phyloP scores from a whole-genome alignment of 1,140 invertebrate genomes.

The Diuraphis noxia region DNA sequence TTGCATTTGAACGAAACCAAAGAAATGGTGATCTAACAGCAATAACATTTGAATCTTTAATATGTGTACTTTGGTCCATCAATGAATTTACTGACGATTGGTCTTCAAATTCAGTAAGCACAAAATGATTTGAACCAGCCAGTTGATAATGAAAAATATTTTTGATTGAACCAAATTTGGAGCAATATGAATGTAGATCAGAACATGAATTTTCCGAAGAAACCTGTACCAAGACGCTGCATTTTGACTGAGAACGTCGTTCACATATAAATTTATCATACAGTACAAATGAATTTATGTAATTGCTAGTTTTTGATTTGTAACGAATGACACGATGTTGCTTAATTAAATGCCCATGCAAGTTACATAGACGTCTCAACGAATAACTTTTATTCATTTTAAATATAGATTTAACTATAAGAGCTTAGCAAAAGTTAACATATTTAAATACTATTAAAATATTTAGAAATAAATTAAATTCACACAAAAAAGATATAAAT shows the following conservation, averaged over 20 bases:
- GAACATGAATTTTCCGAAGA: slow-evolving; percentile 58
- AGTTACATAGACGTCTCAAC: not conserved
- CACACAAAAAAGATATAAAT: not conserved
- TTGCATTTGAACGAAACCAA: slow-evolving; percentile 57
- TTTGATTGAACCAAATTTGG: slow-evolving; percentile 58
- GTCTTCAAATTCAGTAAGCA: slow-evolving; percentile 60
- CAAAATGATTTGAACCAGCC: slow-evolving; percentile 58
- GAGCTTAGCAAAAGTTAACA: not conserved
- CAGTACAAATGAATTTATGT: slow-evolving; percentile 42
- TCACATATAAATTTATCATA: slow-evolving; percentile 60
- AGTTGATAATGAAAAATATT: slow-evolving; percentile 58
- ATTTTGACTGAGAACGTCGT: slow-evolving; percentile 65
- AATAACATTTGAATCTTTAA: slow-evolving; percentile 56
- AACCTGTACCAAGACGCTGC: slow-evolving; percentile 62
- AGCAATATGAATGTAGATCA: slow-evolving; percentile 58
- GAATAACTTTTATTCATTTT: slow-evolving; percentile 40
- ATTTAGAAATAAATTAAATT: not conserved
- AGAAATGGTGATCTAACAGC: slow-evolving; percentile 57
- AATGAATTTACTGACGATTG: slow-evolving; percentile 55
- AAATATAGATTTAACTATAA: not conserved
- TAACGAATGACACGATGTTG: not conserved
- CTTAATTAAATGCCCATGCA: not conserved
- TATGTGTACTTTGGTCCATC: slow-evolving; percentile 56
- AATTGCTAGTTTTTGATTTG: not conserved
- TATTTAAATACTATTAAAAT: not conserved